phyloP scores from a whole-genome alignment of 2,888 invertebrate genomes.

The Neocrepidodera transversa region DNA sequence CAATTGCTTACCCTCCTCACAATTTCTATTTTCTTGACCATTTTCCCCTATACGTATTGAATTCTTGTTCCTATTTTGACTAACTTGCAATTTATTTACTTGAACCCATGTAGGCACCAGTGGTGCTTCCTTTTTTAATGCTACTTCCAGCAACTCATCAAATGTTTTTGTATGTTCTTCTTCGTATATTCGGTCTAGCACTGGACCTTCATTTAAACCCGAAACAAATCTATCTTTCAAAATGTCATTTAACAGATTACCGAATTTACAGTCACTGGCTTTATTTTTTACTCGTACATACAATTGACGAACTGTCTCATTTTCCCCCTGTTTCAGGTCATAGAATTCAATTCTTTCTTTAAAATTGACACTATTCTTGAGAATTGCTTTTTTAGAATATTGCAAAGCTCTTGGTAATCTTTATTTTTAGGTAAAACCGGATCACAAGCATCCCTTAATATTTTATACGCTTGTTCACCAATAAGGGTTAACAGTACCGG shows the following conservation, averaged over 20 bases:
- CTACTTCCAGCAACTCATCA: conserved; percentile 15
- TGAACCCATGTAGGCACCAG: conserved; percentile 1
- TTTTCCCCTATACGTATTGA: neutral
- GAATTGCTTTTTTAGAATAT: too few species aligned
- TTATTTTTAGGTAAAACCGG: too few species aligned
- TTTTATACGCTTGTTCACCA: too few species aligned
- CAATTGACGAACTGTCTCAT: conserved; percentile 28
- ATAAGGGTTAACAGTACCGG: too few species aligned
- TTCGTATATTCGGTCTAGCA: conserved; percentile 36
- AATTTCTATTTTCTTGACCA: neutral
- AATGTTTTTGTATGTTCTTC: conserved; percentile 26
- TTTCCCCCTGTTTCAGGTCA: conserved; percentile 20
- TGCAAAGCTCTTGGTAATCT: too few species aligned
- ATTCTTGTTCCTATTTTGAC: neutral
- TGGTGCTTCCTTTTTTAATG: conserved; percentile 25
- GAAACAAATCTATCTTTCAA: conserved; percentile 32
- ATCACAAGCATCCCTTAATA: too few species aligned
- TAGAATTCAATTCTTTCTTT: conserved; percentile 31
- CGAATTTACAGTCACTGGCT: conserved; percentile 33
- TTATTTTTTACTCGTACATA: conserved; percentile 28
- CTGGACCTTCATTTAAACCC: conserved; percentile 24
- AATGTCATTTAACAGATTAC: conserved; percentile 16
- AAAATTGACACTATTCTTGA: too few species aligned
- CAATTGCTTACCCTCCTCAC: conserved; percentile 12
- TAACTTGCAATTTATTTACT: neutral